Conservation (phyloP, 2,888 invertebrate genomes). For the Coelinius sp. region DNA sequence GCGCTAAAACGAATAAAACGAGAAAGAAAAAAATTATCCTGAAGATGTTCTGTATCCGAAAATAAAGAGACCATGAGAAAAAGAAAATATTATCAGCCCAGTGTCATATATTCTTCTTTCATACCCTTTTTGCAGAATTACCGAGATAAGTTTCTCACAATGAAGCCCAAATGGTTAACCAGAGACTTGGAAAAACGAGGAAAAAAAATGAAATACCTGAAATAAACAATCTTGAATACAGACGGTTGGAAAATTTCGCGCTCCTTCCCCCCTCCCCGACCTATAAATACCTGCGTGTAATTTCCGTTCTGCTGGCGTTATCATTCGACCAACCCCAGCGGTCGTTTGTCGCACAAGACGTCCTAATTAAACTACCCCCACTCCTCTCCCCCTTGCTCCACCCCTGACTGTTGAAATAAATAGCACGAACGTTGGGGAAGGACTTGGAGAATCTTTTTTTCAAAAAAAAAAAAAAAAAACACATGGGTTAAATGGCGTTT, state of each 20-base stretch:
- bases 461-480: neutral
- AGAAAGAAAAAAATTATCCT: slow-evolving; percentile 39
- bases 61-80: slow-evolving; percentile 44
- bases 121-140: neutral
- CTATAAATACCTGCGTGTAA: slow-evolving; percentile 42
- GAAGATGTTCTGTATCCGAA: slow-evolving; percentile 52
- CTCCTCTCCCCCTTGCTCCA: slow-evolving; percentile 27
- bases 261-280: neutral
- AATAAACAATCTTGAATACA: slow-evolving; percentile 20
- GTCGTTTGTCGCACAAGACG: slow-evolving; percentile 44
- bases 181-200: slow-evolving; percentile 14
- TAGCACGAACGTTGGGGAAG: neutral
- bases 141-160: slow-evolving; percentile 22
- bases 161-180: slow-evolving; percentile 15
- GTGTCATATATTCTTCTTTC: slow-evolving; percentile 5
- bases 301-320: slow-evolving; percentile 41
- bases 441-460: neutral
- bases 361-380: slow-evolving; percentile 39
- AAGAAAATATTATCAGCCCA: slow-evolving; percentile 40
- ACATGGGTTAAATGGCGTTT: neutral
- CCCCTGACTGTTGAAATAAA: slow-evolving; percentile 18
- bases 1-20: slow-evolving; percentile 29
- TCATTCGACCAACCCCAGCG: slow-evolving; percentile 36
- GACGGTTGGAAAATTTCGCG: neutral
- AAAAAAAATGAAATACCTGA: slow-evolving; percentile 21